phyloP scores from a whole-genome alignment of 2,888 invertebrate species.

The Agrenia bidenticulata region DNA sequence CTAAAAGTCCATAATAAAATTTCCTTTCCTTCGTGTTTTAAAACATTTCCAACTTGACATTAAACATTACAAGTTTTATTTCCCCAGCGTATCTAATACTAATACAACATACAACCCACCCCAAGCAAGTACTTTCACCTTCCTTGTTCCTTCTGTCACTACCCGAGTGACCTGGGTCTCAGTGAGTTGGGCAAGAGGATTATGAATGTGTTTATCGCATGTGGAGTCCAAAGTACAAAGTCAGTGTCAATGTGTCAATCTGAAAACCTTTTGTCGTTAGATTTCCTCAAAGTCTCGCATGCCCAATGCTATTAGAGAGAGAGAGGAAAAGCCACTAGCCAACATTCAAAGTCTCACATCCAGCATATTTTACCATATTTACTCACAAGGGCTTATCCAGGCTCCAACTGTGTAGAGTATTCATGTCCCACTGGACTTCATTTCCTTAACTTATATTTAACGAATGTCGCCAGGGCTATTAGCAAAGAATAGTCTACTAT shows the following conservation, averaged over 20 bases:
- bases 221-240: constrained; percentile 20
- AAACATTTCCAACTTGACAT: no score
- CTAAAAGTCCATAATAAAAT: no score
- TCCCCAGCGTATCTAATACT: no score
- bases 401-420: no score
- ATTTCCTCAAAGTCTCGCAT: constrained; percentile 20
- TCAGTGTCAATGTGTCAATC: constrained; percentile 44
- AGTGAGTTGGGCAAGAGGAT: constrained; percentile 28
- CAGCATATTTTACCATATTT: constrained; percentile 20
- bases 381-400: no score
- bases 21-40: no score
- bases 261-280: constrained; percentile 33
- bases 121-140: constrained; percentile 18
- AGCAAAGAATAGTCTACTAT: no score
- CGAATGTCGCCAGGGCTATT: no score
- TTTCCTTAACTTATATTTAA: no score
- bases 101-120: no score
- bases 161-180: constrained; percentile 17
- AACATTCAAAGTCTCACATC: neutral
- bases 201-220: constrained; percentile 50
- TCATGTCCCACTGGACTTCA: no score
- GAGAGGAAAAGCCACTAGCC: neutral
- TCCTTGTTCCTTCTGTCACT: constrained; percentile 13
- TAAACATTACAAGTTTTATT: no score
- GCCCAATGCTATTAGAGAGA: constrained; percentile 7